Evolutionary conservation across 2,888 invertebrate genomes (phyloP), one percentile per base, ranked within the genome.

Genomic region (Phania funesta): DNA sequence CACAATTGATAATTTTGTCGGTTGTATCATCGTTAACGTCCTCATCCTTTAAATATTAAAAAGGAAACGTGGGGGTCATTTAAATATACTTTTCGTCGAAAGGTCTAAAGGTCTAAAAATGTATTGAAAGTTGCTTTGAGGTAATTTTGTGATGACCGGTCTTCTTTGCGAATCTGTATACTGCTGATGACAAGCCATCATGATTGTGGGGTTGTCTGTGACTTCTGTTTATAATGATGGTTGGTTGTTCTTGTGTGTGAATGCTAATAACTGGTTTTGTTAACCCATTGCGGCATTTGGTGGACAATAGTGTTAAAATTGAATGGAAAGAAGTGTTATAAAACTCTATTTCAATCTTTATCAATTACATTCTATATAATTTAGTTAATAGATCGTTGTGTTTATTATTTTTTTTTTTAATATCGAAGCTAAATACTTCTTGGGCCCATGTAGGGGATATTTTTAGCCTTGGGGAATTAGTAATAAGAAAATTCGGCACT

Each of bases 1-100:
- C 16, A 44, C 62, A 56, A 58, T 78, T 64, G 65, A 58, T 71
- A 71, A 71, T 65, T 65, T 32, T 50, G 71, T 29, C 29, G 35
- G 20, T 38, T 13, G 20, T 16, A 7, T 20, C 24, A 60, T 50
- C 8, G 16, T 16, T 24, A 52, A 8, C 44, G 32, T 26, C 18
- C 4, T 18, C n/a, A 38, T 38, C 13, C 38, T 64, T 52, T 70
- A 46, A 52, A 46, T 46, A 29, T 38, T 22, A 18, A 38, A 35
- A 38, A 62, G 16, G 35, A 54, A 46, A 35, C 11, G 8, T 41
- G 35, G 22, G 48, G 35, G 29, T 16, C 35, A 60, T 46, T 64
- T 20, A 35, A 46, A 62, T 50, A 38, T 38, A 70, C 8, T 44
- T 76, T 62, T 48, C 11, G 16, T 44, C 20, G 35, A 44, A 54